Conservation (phyloP, 2,888 invertebrate genomes). For the Eupithecia abbreviata region DNA sequence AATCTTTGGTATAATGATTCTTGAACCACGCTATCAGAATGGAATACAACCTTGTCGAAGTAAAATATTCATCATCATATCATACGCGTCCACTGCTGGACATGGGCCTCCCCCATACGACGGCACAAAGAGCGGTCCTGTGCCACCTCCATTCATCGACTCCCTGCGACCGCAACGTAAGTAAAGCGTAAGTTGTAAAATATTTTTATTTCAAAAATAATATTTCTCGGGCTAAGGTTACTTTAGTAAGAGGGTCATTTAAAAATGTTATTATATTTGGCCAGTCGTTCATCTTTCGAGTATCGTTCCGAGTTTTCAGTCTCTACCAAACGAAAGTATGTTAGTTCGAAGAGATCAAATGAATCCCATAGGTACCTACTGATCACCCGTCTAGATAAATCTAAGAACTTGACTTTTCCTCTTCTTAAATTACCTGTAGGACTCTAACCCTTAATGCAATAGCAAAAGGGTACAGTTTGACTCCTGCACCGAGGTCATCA, state of each 20-base stretch:
- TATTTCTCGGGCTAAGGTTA: background rate
- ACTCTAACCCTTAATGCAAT: conserved; percentile 75
- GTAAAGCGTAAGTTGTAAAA: background rate
- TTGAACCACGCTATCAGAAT: background rate
- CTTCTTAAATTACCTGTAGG: conserved; percentile 61
- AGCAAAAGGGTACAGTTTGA: conserved; percentile 76
- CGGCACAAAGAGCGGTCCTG: too few relatives aligned
- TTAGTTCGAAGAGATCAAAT: background rate
- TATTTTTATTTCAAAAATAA: background rate
- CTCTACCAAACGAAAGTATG: background rate
- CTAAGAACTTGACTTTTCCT: background rate
- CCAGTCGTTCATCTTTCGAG: background rate
- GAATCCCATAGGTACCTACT: background rate
- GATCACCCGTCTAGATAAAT: background rate
- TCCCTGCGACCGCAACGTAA: too few relatives aligned
- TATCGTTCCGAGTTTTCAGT: background rate
- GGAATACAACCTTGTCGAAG: background rate
- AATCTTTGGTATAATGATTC: background rate
- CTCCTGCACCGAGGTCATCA: conserved; percentile 58
- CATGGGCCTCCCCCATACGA: too few relatives aligned
- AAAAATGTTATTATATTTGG: background rate
- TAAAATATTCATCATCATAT: background rate
- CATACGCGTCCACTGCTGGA: too few relatives aligned
- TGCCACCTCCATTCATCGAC: too few relatives aligned
- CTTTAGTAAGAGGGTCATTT: background rate